Base-by-base conservation (phyloP, 2,888 invertebrate species). In the Lutraria lutraria region DNA sequence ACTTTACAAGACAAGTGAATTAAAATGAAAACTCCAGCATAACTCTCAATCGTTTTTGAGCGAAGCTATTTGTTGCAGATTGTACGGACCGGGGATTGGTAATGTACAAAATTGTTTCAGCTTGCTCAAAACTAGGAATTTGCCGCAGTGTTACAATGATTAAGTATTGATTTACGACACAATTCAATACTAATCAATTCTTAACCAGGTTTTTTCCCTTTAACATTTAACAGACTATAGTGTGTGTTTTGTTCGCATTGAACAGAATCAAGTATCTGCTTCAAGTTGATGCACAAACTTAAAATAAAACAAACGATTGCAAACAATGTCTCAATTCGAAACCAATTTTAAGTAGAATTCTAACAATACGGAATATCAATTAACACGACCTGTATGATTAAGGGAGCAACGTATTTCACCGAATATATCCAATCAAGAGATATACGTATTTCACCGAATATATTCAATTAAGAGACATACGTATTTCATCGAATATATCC, bases 141-240 rank as follows among this genome's bases (percentile, higher is more conserved):
- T 76, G 76, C 76, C 4, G 29, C 76, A 16, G 34, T 76, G 34
- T 31, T 31, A 76, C 76, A 25, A 76, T 76, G 76, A 76, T 76
- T 76, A 76, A 76, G 34, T 76, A 76, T 76, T 76, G 76, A 76
- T 76, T 76, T 25, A 76, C 76, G 19, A 31, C 8, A 76, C 76
- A 31, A 76, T 76, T 31, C 76, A 76, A 76, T 76, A 76, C 31
- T 16, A 76, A 76, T 76, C 76, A 76, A 76, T 76, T 76, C 76
- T 76, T 31, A 76, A 76, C 76, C 76, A 76, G 76, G n/a, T 31
- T 76, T 76, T 76, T 76, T 76, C 31, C 76, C 31, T 76, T 76
- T 76, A 76, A 31, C 76, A 76, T 76, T 76, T 76, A 34, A 31
- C 76, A 76, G 76, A 76, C 31, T 34, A 76, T 25, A 25, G 63